A percentile compares a stretch with the other conserved stretches of the same genome.
Conservation (phyloP, 2,797 vertebrate species). For the Sebastes umbrosus region DNA sequence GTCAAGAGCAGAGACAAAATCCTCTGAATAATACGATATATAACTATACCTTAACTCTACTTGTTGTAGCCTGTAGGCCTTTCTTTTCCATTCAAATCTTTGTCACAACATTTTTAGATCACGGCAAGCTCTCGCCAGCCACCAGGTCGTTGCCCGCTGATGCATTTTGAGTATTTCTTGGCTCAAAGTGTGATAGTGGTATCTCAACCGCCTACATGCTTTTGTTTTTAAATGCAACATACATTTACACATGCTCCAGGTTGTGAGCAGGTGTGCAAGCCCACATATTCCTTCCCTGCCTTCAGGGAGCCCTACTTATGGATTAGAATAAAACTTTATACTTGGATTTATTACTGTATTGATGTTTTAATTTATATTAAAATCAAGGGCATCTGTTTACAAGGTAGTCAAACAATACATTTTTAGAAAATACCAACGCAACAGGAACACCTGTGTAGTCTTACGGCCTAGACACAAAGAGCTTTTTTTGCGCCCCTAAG, state of each 20-base stretch:
- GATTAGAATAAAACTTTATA: background rate
- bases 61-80: constrained; percentile 5
- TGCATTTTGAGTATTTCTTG: background rate
- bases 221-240: background rate
- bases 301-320: background rate
- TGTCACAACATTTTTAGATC: background rate
- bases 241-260: background rate
- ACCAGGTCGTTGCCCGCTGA: background rate
- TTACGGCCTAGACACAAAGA: background rate
- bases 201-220: background rate
- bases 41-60: background rate
- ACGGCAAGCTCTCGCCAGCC: background rate
- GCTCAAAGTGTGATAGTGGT: background rate
- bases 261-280: background rate
- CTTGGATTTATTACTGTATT: background rate
- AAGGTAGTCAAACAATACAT: background rate
- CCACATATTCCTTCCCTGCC: background rate
- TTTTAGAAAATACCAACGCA: background rate
- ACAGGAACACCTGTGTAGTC: background rate
- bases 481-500: background rate
- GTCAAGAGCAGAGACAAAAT: constrained; percentile 1
- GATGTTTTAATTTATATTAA: background rate
- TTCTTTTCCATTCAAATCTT: constrained; percentile 6
- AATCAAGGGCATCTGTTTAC: background rate
- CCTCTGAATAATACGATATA: constrained; percentile 3